Base-by-base conservation (phyloP, 2,797 vertebrate genomes). In the Danio choprae region DNA sequence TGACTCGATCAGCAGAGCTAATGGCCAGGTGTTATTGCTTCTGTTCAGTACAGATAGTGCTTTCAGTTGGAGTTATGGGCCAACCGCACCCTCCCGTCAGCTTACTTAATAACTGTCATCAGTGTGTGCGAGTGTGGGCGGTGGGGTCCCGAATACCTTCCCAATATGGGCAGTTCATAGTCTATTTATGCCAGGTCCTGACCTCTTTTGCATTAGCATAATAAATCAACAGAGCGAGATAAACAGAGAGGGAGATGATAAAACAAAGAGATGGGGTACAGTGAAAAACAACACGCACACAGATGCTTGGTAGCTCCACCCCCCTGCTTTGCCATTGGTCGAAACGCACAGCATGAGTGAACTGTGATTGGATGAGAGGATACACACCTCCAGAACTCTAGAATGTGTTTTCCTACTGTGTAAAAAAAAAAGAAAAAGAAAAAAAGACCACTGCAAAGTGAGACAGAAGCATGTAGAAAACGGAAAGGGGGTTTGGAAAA, bases 351-450 rank as follows among this genome's bases (percentile, higher is more conserved):
- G 86, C 84, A 58, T 84, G 0, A 83, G 85, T 65, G 77, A 41
- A 79, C 84, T 10, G 9, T 84, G 38, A 96, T 96, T 96, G 95
- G 95, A 88, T 79, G 22, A 81, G 73, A 64, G 0, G 87, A 63
- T 91, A 92, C 95, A 96, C 95, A 94, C 95, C 96, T 94, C 95
- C 80, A 76, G 68, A 79, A 53, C 60, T 16, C 41, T 92, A 90
- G 84, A 94, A 92, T 94, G 89, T 95, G 94, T 94, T 96, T 93
- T 88, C 91, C 87, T 84, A 0, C 79, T 79, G 60, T 77, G 79
- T 71, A 83, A 81, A 77, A 77, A 53, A 15, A 68, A 76, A 79
- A 50, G 73, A 81, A 40, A 68, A 81, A 77, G 63, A 68, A 59
- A 62, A 40, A 38, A 10, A 22, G 10, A 69, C 12, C 15, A 7